phyloP scores from a whole-genome alignment of 1,140 invertebrate genomes.

The Drosophila bifasciata region DNA sequence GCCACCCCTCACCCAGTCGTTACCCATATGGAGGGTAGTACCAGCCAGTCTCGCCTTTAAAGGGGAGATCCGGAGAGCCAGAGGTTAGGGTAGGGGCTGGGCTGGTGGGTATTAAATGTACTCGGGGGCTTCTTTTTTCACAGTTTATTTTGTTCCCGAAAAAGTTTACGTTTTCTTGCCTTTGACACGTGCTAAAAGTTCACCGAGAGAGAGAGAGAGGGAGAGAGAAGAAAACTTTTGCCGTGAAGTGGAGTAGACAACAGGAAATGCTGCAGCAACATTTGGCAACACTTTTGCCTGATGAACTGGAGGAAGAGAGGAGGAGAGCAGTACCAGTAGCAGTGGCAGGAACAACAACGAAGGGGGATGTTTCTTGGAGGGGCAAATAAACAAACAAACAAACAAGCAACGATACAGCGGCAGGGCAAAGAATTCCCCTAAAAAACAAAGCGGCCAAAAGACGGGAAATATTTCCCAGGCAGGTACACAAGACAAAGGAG shows the following conservation, averaged over 20 bases:
- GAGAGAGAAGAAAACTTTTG: slow-evolving; percentile 40
- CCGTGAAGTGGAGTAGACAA: slow-evolving; percentile 55
- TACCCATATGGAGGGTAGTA: slow-evolving; percentile 30
- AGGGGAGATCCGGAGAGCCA: background rate
- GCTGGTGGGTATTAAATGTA: slow-evolving; percentile 49
- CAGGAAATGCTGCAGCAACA: slow-evolving; percentile 75
- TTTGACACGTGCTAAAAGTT: slow-evolving; percentile 77
- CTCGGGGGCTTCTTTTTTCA: slow-evolving; percentile 40
- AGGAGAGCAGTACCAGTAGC: slow-evolving; percentile 7
- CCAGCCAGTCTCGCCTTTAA: slow-evolving; percentile 41
- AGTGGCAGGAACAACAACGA: slow-evolving; percentile 1
- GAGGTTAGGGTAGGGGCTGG: slow-evolving; percentile 10
- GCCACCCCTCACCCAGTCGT: background rate
- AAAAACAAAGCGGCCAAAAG: slow-evolving; percentile 57
- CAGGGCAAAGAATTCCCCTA: slow-evolving; percentile 51
- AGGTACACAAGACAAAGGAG: slow-evolving; percentile 52
- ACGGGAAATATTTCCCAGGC: slow-evolving; percentile 69
- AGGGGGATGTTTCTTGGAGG: background rate
- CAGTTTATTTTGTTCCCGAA: slow-evolving; percentile 38
- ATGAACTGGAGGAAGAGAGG: slow-evolving; percentile 19
- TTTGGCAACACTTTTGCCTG: slow-evolving; percentile 73
- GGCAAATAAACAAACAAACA: slow-evolving; percentile 44
- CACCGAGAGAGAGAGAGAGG: slow-evolving; percentile 36
- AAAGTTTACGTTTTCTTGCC: slow-evolving; percentile 45
- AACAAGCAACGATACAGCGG: slow-evolving; percentile 13